phyloP scores from a whole-genome alignment of 2,113 vertebrate species.

The Geococcyx californianus region DNA sequence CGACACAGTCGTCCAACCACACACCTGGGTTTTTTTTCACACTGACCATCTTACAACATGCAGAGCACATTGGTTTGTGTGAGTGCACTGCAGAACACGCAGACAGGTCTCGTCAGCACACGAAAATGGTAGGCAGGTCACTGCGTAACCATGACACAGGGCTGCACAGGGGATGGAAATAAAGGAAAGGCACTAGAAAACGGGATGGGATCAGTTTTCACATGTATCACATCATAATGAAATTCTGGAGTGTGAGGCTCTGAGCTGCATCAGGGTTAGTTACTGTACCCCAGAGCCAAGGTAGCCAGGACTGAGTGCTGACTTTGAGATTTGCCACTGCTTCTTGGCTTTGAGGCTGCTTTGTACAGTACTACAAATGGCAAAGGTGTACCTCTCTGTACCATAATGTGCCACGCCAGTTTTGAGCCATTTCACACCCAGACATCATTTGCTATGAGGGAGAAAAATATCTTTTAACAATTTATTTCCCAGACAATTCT shows the following conservation, averaged over 20 bases:
- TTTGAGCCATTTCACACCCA: constrained; percentile 5
- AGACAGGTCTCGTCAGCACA: accelerated
- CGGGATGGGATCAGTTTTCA: background rate
- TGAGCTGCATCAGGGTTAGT: constrained; percentile 34
- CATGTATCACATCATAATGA: background rate
- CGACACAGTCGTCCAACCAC: background rate
- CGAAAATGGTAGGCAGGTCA: background rate
- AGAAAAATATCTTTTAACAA: background rate
- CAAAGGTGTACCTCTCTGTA: background rate
- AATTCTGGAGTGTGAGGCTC: background rate
- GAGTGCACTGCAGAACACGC: background rate
- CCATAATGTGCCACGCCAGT: background rate
- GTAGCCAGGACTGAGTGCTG: background rate
- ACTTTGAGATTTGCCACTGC: background rate
- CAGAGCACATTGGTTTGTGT: background rate
- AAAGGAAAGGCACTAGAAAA: background rate
- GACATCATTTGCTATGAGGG: background rate
- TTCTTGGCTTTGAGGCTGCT: constrained; percentile 5
- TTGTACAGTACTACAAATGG: background rate
- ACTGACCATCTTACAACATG: background rate
- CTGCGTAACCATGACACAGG: background rate
- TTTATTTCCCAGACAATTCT: constrained; percentile 15
- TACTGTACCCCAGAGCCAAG: constrained; percentile 6
- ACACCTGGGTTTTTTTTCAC: background rate
- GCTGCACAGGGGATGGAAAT: background rate